Conservation (phyloP, 2,797 vertebrate genomes). For the Sandelia bainsii region DNA sequence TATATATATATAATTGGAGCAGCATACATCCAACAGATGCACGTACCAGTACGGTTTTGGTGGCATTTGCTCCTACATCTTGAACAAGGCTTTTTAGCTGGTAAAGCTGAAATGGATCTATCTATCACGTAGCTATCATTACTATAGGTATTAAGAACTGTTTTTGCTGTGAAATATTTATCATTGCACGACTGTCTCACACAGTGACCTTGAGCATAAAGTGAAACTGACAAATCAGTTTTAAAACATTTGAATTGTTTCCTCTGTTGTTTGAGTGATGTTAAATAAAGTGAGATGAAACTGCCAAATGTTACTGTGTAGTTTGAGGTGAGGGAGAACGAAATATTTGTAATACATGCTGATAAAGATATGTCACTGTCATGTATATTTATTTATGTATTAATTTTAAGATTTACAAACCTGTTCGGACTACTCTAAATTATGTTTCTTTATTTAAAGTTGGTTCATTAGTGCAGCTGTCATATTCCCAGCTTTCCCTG, state of each 20-base stretch:
- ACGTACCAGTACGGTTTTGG: background rate
- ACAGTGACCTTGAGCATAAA: constrained; percentile 12
- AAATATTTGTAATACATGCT: background rate
- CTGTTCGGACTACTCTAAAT: constrained; percentile 59
- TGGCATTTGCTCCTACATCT: constrained; percentile 4
- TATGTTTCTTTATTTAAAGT: constrained; percentile 43
- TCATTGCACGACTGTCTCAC: constrained; percentile 20
- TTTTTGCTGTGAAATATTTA: constrained; percentile 17
- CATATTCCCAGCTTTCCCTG: constrained; percentile 52
- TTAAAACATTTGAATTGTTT: constrained; percentile 25
- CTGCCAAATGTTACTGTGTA: constrained; percentile 35
- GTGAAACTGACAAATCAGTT: constrained; percentile 14
- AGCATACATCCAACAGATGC: background rate
- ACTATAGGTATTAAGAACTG: constrained; percentile 7
- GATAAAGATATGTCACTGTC: constrained; percentile 63
- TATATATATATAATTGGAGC: background rate
- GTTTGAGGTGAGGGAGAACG: constrained; percentile 3
- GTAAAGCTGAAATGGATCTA: constrained; percentile 8
- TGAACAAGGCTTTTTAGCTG: constrained; percentile 20
- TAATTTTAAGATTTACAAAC: constrained; percentile 80
- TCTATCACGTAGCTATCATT: background rate
- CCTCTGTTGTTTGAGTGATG: constrained; percentile 22
- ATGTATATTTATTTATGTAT: constrained; percentile 82
- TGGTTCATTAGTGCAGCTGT: constrained; percentile 40
- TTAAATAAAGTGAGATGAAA: constrained; percentile 37